A percentile compares a stretch with the other conserved stretches of the same genome.
These are phyloP conservation scores for Mus caroli DNA, from an alignment of 2,797 vertebrate genomes.

Conservation along the genomic window DNA sequence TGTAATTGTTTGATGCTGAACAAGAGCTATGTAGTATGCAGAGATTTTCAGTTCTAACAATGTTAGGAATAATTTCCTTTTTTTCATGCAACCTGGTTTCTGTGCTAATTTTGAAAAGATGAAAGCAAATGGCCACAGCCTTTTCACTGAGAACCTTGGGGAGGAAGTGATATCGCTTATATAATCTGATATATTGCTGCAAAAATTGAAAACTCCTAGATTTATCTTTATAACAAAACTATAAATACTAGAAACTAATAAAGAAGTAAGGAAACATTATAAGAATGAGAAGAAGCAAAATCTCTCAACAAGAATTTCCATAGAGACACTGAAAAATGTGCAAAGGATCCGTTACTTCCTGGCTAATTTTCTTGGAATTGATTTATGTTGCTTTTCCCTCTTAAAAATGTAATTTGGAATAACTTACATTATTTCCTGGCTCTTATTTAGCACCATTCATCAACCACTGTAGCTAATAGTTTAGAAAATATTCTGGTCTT, in stretches of 20 bases:
- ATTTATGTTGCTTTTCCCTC: constrained; percentile 31
- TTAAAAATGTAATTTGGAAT: constrained; percentile 49
- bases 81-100: neutral
- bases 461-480: neutral
- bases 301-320: neutral
- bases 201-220: constrained; percentile 14
- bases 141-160: neutral
- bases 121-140: neutral
- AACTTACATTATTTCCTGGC: neutral
- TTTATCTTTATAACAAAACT: constrained; percentile 18
- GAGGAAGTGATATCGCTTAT: neutral
- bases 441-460: neutral
- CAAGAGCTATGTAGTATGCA: neutral
- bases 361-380: constrained; percentile 39
- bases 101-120: constrained; percentile 19
- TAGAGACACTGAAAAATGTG: constrained; percentile 11
- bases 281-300: constrained; percentile 2
- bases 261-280: constrained; percentile 6
- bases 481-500: constrained; percentile 25
- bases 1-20: neutral
- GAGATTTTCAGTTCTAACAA: neutral
- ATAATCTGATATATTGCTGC: neutral
- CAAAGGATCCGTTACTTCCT: constrained; percentile 9
- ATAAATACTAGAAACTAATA: neutral
- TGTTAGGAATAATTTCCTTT: neutral